Evolutionary conservation across 2,113 vertebrate genomes (phyloP).

Genomic region (Prietella phreatophila): DNA sequence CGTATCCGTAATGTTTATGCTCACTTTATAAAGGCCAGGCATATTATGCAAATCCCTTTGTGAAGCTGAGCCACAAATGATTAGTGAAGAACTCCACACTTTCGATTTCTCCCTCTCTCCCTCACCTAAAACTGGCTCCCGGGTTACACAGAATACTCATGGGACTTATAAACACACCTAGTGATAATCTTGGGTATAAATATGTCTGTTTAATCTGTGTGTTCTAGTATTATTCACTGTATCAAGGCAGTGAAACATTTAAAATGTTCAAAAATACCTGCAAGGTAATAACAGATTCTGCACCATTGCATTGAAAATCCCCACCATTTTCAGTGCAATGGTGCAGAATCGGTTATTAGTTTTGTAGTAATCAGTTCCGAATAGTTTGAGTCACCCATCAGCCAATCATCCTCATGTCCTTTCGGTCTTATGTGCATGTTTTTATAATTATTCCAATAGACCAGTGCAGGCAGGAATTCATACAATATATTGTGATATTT

Average conservation of each 20-base stretch:
- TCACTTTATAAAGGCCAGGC: slow-evolving; percentile 54
- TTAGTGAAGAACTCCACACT: slow-evolving; percentile 53
- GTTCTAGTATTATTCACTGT: neutral
- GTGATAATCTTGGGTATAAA: neutral
- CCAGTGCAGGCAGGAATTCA: neutral
- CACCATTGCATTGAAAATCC: no score
- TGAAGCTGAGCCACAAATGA: slow-evolving; percentile 72
- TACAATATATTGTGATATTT: neutral
- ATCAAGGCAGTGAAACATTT: neutral
- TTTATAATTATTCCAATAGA: neutral
- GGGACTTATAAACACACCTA: slow-evolving; percentile 12
- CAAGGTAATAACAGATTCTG: no score
- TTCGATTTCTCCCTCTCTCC: slow-evolving; percentile 40
- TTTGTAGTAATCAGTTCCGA: neutral
- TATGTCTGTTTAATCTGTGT: neutral
- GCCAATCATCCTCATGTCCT: neutral
- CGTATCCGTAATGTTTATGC: slow-evolving; percentile 43
- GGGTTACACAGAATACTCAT: neutral
- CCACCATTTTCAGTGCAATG: neutral
- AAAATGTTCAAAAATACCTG: neutral
- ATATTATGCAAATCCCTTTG: slow-evolving; percentile 78
- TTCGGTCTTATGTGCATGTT: neutral
- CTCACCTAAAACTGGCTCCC: slow-evolving; percentile 4
- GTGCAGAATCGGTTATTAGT: neutral
- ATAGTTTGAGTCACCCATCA: neutral